Evolutionary conservation across 2,888 invertebrate species (phyloP).

Genomic region (Shargacucullia verbasci): DNA sequence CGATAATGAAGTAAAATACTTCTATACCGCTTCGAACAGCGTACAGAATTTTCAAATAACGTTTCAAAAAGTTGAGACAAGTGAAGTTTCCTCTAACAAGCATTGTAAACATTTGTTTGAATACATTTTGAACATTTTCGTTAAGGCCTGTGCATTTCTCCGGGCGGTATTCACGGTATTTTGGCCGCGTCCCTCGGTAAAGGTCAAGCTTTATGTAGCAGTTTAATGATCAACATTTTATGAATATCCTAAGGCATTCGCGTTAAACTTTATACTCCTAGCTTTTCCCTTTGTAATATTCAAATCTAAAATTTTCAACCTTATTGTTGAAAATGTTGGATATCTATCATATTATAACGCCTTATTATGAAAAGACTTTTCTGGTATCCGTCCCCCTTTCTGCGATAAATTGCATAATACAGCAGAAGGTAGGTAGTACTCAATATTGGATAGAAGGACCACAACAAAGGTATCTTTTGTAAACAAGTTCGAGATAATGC

Average conservation of each 20-base stretch:
- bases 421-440: no score
- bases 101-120: slow-evolving; percentile 7
- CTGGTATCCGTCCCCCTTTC: no score
- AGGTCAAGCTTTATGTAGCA: slow-evolving; percentile 29
- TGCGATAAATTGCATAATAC: no score
- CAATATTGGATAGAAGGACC: not conserved
- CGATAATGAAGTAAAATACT: not conserved
- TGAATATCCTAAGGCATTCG: not conserved
- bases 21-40: not conserved
- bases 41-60: not conserved
- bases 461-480: not conserved
- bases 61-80: not conserved
- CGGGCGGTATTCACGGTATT: slow-evolving; percentile 7
- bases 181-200: not conserved
- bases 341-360: no score
- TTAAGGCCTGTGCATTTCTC: slow-evolving; percentile 8
- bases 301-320: no score
- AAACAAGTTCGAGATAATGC: no score
- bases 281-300: no score
- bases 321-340: no score
- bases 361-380: no score
- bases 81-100: slow-evolving; percentile 6
- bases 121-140: slow-evolving; percentile 8
- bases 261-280: not conserved
- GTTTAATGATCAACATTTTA: slow-evolving; percentile 28